Conservation (phyloP, 2,113 vertebrate species). For the Plotosus lineatus region DNA sequence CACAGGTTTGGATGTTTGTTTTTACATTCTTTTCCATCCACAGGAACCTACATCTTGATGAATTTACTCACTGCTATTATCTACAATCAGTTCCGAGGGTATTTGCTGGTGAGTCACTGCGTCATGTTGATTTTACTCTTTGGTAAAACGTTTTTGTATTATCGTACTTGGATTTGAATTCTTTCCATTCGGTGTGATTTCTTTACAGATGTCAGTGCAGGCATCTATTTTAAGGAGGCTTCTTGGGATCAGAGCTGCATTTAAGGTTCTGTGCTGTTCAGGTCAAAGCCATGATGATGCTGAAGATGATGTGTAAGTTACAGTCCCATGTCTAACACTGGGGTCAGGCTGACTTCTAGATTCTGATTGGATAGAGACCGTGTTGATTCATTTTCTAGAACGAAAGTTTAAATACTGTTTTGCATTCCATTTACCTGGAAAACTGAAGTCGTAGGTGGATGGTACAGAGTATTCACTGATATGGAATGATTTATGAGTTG, state of each 20-base stretch:
- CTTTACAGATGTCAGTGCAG: slow-evolving; percentile 85
- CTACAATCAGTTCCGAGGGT: slow-evolving; percentile 98
- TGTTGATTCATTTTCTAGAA: not conserved
- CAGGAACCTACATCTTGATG: slow-evolving; percentile 96
- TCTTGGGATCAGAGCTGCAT: slow-evolving; percentile 88
- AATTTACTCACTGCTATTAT: slow-evolving; percentile 96
- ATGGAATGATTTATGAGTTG: too few species aligned
- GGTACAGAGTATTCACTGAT: too few species aligned
- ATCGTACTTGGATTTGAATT: not conserved
- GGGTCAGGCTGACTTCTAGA: not conserved
- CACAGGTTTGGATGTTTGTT: not conserved
- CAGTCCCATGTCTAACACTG: not conserved
- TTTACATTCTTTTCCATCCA: not conserved
- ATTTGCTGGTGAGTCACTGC: slow-evolving; percentile 84
- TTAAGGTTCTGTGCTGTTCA: slow-evolving; percentile 80
- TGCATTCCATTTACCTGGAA: too few species aligned
- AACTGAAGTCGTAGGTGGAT: too few species aligned
- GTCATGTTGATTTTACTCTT: slow-evolving; percentile 7
- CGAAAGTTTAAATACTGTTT: too few species aligned
- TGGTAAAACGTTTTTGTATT: not conserved
- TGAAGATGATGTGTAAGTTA: slow-evolving; percentile 45
- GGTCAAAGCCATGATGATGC: slow-evolving; percentile 38
- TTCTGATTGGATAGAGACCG: not conserved
- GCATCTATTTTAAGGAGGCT: slow-evolving; percentile 87
- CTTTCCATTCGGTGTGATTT: not conserved